Base-by-base conservation (phyloP, 2,113 vertebrate species). In the Pogonocichla stellata region DNA sequence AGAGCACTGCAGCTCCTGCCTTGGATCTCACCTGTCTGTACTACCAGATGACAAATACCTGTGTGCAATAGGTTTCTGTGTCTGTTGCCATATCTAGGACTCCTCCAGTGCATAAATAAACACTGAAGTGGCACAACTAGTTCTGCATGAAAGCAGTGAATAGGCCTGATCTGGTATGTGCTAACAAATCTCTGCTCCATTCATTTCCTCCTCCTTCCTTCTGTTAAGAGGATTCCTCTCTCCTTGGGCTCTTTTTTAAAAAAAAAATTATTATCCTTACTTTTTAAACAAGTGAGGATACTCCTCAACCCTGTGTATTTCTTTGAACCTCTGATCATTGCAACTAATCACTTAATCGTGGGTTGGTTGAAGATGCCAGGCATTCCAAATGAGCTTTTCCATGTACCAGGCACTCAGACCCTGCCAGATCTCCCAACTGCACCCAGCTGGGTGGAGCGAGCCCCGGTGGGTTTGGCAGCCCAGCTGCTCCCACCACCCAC, bases 401-500 rank as follows among this genome's bases (percentile, higher is more conserved):
- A 94, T 51, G 86, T 42, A 66, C 14, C 73, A 58, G 57, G 71
- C 69, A 33, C 48, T 14, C 83, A 51, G 53, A 65, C 48, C 24
- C 53, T 54, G 73, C 89, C 89, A 91, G n/a, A 26, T 93, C 88
- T 85, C 90, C 81, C 81, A 67, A 42, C 45, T 42, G 23, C 0
- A 0, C 61, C 51, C 45, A 3, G 74, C 53, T 34, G 8, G 0
- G 18, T 69, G 93, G 69, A 75, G 14, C 12, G 4, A 75, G 18
- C 90, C 48, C 89, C 54, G 14, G 18, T 62, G 91, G 66, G 62
- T 80, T 94, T 96, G 91, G 91, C 87, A 69, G 79, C 26, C 54
- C 86, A 91, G 80, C 84, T 79, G 78, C 87, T 96, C 81, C 78
- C 91, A 70, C 75, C 95, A 73, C 90, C 90, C 91, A 86, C 86